phyloP scores from a whole-genome alignment of 2,888 invertebrate genomes.

The Clanis bilineata region DNA sequence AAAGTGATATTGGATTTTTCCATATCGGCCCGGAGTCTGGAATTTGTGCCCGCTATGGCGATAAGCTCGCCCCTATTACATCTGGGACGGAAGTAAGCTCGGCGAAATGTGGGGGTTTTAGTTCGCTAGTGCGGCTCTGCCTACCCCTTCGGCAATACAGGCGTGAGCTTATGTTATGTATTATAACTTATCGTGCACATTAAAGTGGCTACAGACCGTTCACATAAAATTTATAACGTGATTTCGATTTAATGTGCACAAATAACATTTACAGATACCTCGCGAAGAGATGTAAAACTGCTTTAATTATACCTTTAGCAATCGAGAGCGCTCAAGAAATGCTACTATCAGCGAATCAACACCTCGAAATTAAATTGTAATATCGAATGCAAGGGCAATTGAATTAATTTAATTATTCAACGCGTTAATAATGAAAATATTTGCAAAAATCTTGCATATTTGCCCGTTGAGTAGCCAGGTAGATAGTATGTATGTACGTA shows the following conservation, averaged over 20 bases:
- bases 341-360: conserved; percentile 60
- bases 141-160: too few species aligned
- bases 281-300: conserved; percentile 67
- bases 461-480: conserved; percentile 53
- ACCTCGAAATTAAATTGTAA: conserved; percentile 40
- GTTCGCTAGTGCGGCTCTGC: too few species aligned
- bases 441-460: background rate
- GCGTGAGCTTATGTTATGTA: too few species aligned
- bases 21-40: too few species aligned
- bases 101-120: too few species aligned
- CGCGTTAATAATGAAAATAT: background rate
- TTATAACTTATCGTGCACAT: conserved; percentile 54
- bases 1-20: too few species aligned
- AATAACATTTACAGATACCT: conserved; percentile 75
- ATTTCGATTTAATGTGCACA: conserved; percentile 71
- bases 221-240: conserved; percentile 71
- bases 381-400: background rate
- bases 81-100: too few species aligned
- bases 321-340: conserved; percentile 44
- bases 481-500: conserved; percentile 48
- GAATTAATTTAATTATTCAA: background rate
- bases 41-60: too few species aligned
- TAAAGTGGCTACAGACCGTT: conserved; percentile 58
- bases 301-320: conserved; percentile 65
- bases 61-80: too few species aligned